Evolutionary conservation across 2,888 invertebrate species (phyloP).

Genomic region (Silvanus unidentatus): DNA sequence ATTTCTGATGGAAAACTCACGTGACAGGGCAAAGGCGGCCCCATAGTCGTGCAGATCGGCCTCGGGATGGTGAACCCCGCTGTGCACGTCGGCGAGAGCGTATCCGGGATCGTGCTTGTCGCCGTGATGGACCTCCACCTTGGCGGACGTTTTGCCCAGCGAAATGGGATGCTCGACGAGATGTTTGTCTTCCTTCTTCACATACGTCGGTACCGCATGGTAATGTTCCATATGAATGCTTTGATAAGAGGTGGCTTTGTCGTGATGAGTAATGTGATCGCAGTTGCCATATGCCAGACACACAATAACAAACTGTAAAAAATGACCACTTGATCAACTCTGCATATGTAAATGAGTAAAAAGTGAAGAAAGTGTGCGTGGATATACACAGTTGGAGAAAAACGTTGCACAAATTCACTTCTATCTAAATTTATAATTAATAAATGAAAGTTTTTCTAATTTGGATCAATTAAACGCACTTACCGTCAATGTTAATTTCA

Average conservation of each 20-base stretch:
- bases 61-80: not conserved
- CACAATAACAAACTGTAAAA: too few species aligned
- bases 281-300: not conserved
- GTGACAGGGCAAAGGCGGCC: too few species aligned
- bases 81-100: constrained; percentile 18
- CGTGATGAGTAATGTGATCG: constrained; percentile 50
- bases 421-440: too few species aligned
- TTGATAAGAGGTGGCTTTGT: constrained; percentile 64
- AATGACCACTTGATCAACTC: too few species aligned
- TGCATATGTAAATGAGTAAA: too few species aligned
- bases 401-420: too few species aligned
- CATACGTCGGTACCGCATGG: constrained; percentile 64
- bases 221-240: constrained; percentile 65
- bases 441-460: too few species aligned
- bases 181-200: constrained; percentile 63
- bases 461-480: too few species aligned
- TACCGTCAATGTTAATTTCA: too few species aligned
- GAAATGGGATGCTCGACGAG: constrained; percentile 59
- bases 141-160: constrained; percentile 49
- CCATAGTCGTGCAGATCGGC: not conserved
- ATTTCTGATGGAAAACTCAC: too few species aligned
- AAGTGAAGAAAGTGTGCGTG: too few species aligned
- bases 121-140: constrained; percentile 33
- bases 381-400: too few species aligned
- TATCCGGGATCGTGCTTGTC: constrained; percentile 33